phyloP scores from a whole-genome alignment of 2,888 invertebrate genomes.

The Pocota personata region DNA sequence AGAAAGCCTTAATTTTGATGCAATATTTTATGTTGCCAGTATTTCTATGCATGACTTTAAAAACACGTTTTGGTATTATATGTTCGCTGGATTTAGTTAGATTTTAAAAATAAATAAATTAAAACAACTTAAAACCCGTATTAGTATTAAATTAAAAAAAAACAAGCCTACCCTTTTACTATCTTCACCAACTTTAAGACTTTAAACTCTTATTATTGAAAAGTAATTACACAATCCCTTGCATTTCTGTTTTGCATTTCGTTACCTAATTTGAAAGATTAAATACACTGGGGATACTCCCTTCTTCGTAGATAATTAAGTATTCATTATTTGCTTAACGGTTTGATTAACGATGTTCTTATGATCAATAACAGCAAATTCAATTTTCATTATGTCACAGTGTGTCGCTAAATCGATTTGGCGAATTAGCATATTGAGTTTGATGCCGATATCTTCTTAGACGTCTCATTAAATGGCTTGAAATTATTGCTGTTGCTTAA shows the following conservation, averaged over 20 bases:
- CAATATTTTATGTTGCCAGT: too few relatives aligned
- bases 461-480: background rate
- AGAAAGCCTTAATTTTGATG: too few relatives aligned
- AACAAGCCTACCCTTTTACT: background rate
- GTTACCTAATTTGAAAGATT: background rate
- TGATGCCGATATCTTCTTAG: background rate
- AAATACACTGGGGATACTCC: background rate
- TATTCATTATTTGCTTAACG: constrained; percentile 22
- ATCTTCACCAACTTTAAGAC: background rate
- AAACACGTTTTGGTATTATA: too few relatives aligned
- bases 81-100: too few relatives aligned
- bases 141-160: background rate
- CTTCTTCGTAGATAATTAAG: background rate
- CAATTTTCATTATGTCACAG: constrained; percentile 31
- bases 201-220: background rate
- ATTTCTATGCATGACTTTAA: too few relatives aligned
- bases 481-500: constrained; percentile 2
- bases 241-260: background rate
- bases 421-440: constrained; percentile 16
- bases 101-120: too few relatives aligned
- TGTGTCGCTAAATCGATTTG: background rate
- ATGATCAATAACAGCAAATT: constrained; percentile 24
- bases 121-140: background rate
- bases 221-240: background rate
- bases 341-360: constrained; percentile 33